Evolutionary conservation across 2,888 invertebrate species (phyloP), one percentile per base, ranked within the genome.

Genomic region (Cordylochernes scorpioides): DNA sequence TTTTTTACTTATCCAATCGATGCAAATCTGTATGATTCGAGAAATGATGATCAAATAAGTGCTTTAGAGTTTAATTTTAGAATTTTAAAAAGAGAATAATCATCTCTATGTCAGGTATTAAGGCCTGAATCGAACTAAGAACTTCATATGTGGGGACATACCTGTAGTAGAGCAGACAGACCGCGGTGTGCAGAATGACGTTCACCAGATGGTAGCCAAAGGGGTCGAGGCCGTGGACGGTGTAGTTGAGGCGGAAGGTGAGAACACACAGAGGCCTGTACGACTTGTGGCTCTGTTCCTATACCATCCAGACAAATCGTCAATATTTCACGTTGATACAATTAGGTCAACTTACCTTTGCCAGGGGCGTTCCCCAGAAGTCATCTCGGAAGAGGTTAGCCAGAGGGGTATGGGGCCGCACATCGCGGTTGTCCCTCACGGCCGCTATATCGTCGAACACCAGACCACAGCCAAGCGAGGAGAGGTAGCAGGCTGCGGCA

Each of bases 361-460:
- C 71, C 70, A 91, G 86, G 32, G 88, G 84, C 39, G 88, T 91
- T 42, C 91, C 91, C 91, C 91, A 91, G 55, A 91, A 91, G 58
- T 91, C 91, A 58, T 91, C 88, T 54, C 72, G 68, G 57, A 91
- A 84, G 42, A 91, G 69, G 53, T 82, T 82, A 42, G 65, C 65
- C 39, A 84, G 57, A 13, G 88, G 80, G 33, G 80, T 77, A 48
- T 74, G 71, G 10, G 86, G 82, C 48, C 84, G 63, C 42, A 91
- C 61, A 58, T 91, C 91, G 51, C 82, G 69, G 60, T 91, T 91
- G 48, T 88, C 88, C 59, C 80, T 75, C 50, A 91, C 78, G 41
- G 91, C 88, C 58, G 84, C 84, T 49, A 86, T 75, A 54, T 91
- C 88, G 57, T 91, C 88, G 53, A 91, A 91, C 27, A 86, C 88